Evolutionary conservation across 2,888 invertebrate species (phyloP).

Genomic region (Eutolmus rufibarbis): DNA sequence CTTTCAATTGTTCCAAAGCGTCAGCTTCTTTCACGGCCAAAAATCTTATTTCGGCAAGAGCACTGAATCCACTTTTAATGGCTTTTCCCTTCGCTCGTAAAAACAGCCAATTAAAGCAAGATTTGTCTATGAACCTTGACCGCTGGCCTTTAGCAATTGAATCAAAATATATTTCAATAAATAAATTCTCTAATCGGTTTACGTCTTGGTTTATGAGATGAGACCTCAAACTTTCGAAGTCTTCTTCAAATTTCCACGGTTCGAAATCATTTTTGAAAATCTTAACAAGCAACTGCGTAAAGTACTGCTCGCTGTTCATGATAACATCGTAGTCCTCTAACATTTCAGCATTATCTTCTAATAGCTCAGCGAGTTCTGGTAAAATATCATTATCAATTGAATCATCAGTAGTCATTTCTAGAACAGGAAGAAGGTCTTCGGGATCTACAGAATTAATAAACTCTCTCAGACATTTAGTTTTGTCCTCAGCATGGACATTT

Average conservation of each 20-base stretch:
- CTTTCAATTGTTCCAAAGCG: background rate
- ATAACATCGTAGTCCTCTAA: background rate
- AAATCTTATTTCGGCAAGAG: background rate
- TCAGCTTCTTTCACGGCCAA: background rate
- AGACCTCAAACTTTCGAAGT: background rate
- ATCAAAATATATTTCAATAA: background rate
- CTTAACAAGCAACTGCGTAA: background rate
- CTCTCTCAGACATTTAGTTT: background rate
- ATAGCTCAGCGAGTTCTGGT: background rate
- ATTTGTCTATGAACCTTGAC: background rate
- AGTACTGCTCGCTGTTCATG: background rate
- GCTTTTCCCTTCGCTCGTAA: background rate
- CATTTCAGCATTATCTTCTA: background rate
- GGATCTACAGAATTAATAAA: background rate
- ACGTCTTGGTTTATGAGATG: background rate
- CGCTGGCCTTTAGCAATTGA: background rate
- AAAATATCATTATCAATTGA: background rate
- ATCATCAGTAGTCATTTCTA: background rate
- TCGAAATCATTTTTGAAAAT: background rate
- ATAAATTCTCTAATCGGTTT: background rate
- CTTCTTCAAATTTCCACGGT: background rate
- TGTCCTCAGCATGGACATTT: background rate
- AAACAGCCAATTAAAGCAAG: background rate
- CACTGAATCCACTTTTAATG: background rate
- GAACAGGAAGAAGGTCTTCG: background rate